Conservation (phyloP, 2,888 invertebrate species). For the Morpho deidamia region DNA sequence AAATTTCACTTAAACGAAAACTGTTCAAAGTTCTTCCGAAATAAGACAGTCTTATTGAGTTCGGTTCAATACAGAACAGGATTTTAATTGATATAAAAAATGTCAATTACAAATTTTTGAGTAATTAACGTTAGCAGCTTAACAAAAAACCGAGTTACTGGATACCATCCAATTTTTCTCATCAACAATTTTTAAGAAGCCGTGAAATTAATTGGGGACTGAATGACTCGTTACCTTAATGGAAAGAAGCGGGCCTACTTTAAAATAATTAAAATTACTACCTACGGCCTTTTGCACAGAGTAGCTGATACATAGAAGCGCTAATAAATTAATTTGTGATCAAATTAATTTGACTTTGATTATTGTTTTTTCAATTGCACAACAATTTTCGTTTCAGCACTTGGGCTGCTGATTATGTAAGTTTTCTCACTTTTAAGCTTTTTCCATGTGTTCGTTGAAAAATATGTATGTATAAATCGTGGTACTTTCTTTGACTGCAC, state of each 20-base stretch:
- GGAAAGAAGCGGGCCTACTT: slow-evolving; percentile 24
- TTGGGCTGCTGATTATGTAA: too few relatives aligned
- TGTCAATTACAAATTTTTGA: slow-evolving; percentile 3
- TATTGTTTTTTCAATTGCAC: too few relatives aligned
- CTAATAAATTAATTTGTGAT: background rate
- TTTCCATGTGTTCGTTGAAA: too few relatives aligned
- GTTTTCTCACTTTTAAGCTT: too few relatives aligned
- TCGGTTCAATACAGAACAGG: background rate
- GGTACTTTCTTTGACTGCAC: too few relatives aligned
- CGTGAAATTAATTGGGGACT: slow-evolving; percentile 31
- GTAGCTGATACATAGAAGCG: background rate
- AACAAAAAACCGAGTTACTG: slow-evolving; percentile 30
- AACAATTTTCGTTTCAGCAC: too few relatives aligned
- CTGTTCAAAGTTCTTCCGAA: too few relatives aligned
- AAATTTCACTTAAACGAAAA: too few relatives aligned
- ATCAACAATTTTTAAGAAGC: slow-evolving; percentile 30
- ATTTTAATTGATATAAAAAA: slow-evolving; percentile 3
- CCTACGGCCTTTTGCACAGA: slow-evolving; percentile 14
- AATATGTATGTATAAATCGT: too few relatives aligned
- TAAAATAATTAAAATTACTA: slow-evolving; percentile 27
- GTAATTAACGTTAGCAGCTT: slow-evolving; percentile 40
- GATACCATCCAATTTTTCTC: slow-evolving; percentile 32
- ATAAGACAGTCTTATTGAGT: too few relatives aligned
- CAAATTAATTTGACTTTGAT: too few relatives aligned
- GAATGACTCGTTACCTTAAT: slow-evolving; percentile 29